Percentiles rank a stretch among this genome's conserved stretches.
Evolutionary conservation across 1,140 invertebrate genomes (phyloP).

Genomic region (Goniozus legneri): DNA sequence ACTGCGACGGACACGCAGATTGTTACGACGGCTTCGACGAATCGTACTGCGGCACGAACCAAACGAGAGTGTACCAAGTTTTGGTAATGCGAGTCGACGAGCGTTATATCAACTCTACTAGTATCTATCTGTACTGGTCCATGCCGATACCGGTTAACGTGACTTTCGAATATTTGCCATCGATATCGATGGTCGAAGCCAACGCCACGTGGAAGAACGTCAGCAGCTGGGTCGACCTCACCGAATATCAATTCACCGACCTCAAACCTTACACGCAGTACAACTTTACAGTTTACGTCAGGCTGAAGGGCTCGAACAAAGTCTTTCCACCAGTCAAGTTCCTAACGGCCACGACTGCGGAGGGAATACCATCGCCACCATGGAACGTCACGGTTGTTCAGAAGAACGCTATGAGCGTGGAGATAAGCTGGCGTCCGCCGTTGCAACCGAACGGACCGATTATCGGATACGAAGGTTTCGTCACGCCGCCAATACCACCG

Average conservation of each 20-base stretch:
- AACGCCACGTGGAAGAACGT: constrained; percentile 56
- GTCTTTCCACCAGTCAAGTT: constrained; percentile 63
- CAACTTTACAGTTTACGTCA: constrained; percentile 74
- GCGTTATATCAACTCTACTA: constrained; percentile 50
- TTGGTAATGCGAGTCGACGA: constrained; percentile 56
- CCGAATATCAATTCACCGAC: constrained; percentile 59
- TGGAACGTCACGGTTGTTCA: constrained; percentile 63
- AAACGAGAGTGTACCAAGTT: constrained; percentile 54
- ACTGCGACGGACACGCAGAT: constrained; percentile 67
- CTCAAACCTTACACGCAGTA: constrained; percentile 70
- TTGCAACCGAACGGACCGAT: constrained; percentile 62
- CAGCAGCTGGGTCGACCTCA: constrained; percentile 55
- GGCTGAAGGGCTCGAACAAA: constrained; percentile 49
- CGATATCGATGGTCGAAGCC: constrained; percentile 45
- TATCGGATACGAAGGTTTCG: constrained; percentile 62
- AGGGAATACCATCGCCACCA: constrained; percentile 66
- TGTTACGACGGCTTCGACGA: constrained; percentile 76
- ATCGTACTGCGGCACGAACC: constrained; percentile 57
- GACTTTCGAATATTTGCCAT: constrained; percentile 62
- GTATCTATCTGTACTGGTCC: constrained; percentile 60
- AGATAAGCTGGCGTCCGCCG: constrained; percentile 68
- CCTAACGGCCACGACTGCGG: constrained; percentile 59
- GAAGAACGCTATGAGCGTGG: constrained; percentile 60
- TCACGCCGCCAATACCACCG: constrained; percentile 58
- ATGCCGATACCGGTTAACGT: constrained; percentile 41